Base-by-base conservation (phyloP, 2,797 vertebrate genomes). In the Tragelaphus oryx region DNA sequence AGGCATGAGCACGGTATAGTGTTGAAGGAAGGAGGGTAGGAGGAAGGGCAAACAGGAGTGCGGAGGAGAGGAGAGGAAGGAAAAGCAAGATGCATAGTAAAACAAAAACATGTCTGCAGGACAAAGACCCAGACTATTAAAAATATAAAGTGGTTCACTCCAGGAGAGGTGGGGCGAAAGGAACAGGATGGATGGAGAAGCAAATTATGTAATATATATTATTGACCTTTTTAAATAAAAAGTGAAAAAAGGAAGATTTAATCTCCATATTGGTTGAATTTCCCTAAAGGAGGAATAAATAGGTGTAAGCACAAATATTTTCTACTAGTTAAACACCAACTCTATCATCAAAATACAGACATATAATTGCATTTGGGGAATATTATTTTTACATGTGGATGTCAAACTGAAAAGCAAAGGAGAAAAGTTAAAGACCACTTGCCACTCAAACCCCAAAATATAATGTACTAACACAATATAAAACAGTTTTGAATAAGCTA, bases 261-360 rank as follows among this genome's bases (percentile, higher is more conserved):
- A 46, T 81, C 2, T 95, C 44, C 12, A 81, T 79, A 68, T 48
- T 76, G 12, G n/a, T 33, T 71, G 9, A 33, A 79, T 83, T 92
- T 93, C 33, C 22, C 44, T 54, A 84, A 60, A 50, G 78, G 33
- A 88, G 18, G 6, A 93, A 62, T 0, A 89, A 84, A 79, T n/a
- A 75, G 33, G 18, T 80, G 0, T 62, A 85, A 50, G 24, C 28
- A 85, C 3, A 30, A 33, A 7, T 65, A 80, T 14, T 87, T 82
- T 74, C 13, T 28, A 52, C 48, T 90, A 78, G 10, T 89, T 92
- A 30, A 94, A 96, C 92, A 54, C 8, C 7, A 94, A 81, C 30
- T 86, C 33, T 59, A 79, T 68, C 14, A 65, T 68, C 28, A 93
- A 82, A 41, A 78, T 87, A 44, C 33, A 78, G 17, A 62, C 41